Evolutionary conservation across 2,888 invertebrate species (phyloP), one percentile per base, ranked within the genome.

Genomic region (Drosophila trichaetosa): DNA sequence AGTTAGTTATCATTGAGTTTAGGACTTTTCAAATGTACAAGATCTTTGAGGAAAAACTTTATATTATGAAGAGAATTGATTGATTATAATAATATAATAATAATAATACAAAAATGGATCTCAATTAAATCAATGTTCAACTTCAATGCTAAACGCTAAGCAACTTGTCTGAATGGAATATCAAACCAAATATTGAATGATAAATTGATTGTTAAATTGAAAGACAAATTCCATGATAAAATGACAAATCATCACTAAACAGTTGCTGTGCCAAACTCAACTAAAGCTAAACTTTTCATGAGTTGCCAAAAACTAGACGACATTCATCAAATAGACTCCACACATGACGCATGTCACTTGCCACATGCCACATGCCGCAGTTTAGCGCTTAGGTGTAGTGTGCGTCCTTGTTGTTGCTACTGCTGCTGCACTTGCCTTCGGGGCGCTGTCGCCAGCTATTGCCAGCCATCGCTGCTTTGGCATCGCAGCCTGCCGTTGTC

Each of bases 401-500:
- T 73, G 60, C 40, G 54, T 49, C 16, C 4, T 24, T 46, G 46
- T 46, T 18, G 36, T n/a, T 27, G 18, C 36, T 24, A 34, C 53
- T 36, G 53, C 18, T 54, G 61, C 46, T 52, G 71, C 60, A 49
- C 51, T 53, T 46, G 63, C 80, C 73, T 56, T 46, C 5, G 56
- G 31, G 78, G 76, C 77, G 49, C 49, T 73, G 65, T 52, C 51
- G 66, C 33, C 46, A 38, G 65, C 61, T 54, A 38, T 67, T 62
- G 67, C 61, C 58, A 29, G 54, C 36, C 38, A 58, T 31, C 42
- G 65, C 51, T 49, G 48, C n/a, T 38, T 60, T 61, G 73, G 59
- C 78, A 76, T 67, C 67, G 48, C 63, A 48, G 83, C 52, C 33
- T 24, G 46, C 24, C 72, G 87, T 71, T 87, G 83, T 84, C 85